Percentiles rank a stretch among this genome's conserved stretches.
These are phyloP conservation scores for Lepus timidus DNA, from an alignment of 2,113 vertebrate genomes.

Conservation along the genomic window DNA sequence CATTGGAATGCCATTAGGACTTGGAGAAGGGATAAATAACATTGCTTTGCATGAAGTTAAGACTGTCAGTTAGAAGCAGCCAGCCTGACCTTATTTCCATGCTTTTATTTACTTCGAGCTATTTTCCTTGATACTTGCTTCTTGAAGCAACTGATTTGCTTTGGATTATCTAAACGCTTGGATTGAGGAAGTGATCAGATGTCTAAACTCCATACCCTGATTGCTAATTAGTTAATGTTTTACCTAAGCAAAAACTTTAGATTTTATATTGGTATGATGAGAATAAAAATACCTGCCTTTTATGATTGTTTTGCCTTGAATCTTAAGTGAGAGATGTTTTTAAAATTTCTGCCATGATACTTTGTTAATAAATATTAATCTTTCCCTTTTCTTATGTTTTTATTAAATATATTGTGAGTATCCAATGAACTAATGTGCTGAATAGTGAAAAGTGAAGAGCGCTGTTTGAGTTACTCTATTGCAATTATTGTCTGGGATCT, in stretches of 20 bases:
- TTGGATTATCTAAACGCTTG: background rate
- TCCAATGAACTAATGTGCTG: background rate
- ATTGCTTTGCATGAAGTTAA: background rate
- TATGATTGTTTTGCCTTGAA: constrained; percentile 28
- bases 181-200: background rate
- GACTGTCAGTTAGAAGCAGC: background rate
- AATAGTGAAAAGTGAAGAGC: background rate
- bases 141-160: constrained; percentile 18
- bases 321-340: constrained; percentile 12
- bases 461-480: background rate
- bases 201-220: background rate
- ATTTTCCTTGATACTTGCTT: background rate
- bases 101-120: background rate
- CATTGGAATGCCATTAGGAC: background rate
- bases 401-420: background rate
- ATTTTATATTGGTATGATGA: background rate
- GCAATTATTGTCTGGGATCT: background rate
- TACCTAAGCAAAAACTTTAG: background rate
- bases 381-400: background rate
- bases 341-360: background rate
- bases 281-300: background rate
- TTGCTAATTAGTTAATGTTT: constrained; percentile 7
- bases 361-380: background rate
- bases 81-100: background rate
- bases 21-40: background rate